These are phyloP conservation scores for Lanius collurio DNA, from an alignment of 2,113 vertebrate species.

Conservation along the genomic window DNA sequence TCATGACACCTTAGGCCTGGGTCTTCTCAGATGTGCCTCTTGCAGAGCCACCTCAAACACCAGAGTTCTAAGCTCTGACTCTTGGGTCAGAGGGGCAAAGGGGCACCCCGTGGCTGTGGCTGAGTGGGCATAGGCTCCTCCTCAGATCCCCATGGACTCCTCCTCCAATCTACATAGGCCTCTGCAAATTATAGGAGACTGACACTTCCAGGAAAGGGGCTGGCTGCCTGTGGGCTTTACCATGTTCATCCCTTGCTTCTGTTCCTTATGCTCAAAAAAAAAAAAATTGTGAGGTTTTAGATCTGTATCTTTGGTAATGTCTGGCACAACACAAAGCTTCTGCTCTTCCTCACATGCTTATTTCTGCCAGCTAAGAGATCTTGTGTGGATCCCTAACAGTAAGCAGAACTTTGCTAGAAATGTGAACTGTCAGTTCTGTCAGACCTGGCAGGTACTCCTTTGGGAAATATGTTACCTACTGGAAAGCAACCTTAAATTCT, in stretches of 20 bases:
- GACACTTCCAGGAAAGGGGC: background rate
- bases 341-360: background rate
- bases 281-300: background rate
- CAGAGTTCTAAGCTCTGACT: background rate
- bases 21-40: background rate
- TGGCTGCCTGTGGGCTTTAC: background rate
- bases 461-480: background rate
- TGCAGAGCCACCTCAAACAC: background rate
- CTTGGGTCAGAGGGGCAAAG: background rate
- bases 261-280: background rate
- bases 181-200: background rate
- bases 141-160: background rate
- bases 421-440: background rate
- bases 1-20: background rate
- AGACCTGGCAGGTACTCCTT: background rate
- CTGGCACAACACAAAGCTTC: background rate
- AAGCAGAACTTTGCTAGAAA: background rate
- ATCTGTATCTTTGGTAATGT: background rate
- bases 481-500: background rate
- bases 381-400: background rate
- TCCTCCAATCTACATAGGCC: accelerated
- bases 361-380: background rate
- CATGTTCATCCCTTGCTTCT: background rate
- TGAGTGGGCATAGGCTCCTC: background rate
- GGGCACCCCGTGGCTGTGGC: background rate